A percentile compares a stretch with the other conserved stretches of the same genome.
These are phyloP conservation scores for Ctenopoma multispine DNA, from an alignment of 2,797 vertebrate species.

Conservation along the genomic window DNA sequence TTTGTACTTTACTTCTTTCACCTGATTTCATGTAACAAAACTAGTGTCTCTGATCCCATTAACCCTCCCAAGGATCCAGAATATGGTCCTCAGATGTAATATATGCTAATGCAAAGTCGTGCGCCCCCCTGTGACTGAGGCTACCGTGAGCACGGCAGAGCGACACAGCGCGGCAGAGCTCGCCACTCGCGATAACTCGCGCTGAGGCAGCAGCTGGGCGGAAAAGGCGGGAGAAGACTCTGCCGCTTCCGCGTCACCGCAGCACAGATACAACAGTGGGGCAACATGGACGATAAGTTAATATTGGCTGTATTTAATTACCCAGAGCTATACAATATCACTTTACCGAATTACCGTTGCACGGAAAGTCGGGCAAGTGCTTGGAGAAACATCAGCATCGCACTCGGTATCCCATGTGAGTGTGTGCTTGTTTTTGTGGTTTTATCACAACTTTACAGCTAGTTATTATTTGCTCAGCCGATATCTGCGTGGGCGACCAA, in stretches of 20 bases:
- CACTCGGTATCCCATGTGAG: slow-evolving; percentile 76
- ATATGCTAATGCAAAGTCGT: neutral
- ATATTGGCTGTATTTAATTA: slow-evolving; percentile 79
- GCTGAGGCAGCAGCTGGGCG: slow-evolving; percentile 66
- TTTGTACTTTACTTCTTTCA: too few relatives aligned
- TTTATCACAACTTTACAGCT: slow-evolving; percentile 64
- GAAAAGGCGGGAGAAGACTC: slow-evolving; percentile 80
- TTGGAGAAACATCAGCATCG: slow-evolving; percentile 76
- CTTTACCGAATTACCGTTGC: slow-evolving; percentile 78
- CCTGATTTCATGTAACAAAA: too few relatives aligned
- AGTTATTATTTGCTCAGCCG: slow-evolving; percentile 38
- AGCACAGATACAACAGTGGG: slow-evolving; percentile 39
- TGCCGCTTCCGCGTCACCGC: slow-evolving; percentile 81
- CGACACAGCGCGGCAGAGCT: slow-evolving; percentile 64
- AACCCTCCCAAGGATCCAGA: too few relatives aligned
- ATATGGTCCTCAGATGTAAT: neutral
- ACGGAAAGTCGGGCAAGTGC: slow-evolving; percentile 76
- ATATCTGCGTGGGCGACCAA: neutral
- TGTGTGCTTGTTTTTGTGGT: slow-evolving; percentile 46
- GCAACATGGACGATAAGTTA: slow-evolving; percentile 84
- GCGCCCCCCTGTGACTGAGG: slow-evolving; percentile 49
- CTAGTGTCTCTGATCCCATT: too few relatives aligned
- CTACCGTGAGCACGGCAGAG: slow-evolving; percentile 18
- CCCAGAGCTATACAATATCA: slow-evolving; percentile 80
- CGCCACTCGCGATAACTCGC: slow-evolving; percentile 73